Conservation (phyloP, 2,888 invertebrate species). For the Ophion ellenae region DNA sequence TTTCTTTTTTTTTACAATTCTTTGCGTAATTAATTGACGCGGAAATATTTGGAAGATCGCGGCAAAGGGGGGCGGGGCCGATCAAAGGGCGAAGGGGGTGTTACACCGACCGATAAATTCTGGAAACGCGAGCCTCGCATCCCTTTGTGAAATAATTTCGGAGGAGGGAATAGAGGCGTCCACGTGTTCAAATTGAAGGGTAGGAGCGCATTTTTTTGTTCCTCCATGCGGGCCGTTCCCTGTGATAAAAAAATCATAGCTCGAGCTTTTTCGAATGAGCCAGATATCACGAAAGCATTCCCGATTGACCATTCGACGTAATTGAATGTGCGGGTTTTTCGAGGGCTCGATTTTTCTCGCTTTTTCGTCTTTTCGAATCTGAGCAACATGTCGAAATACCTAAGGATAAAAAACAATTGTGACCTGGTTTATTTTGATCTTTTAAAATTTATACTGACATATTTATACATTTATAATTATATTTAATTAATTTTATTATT, state of each 20-base stretch:
- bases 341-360: background rate
- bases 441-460: no score
- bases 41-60: conserved; percentile 6
- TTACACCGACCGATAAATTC: conserved; percentile 42
- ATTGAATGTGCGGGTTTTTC: conserved; percentile 14
- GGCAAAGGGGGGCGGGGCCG: background rate
- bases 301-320: conserved; percentile 16
- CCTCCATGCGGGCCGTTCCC: background rate
- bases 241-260: conserved; percentile 22
- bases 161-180: conserved; percentile 2
- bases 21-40: background rate
- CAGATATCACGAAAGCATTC: conserved; percentile 31
- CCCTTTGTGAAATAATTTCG: conserved; percentile 51
- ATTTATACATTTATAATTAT: no score
- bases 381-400: background rate
- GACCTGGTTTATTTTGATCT: no score
- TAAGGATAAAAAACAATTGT: background rate
- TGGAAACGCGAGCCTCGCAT: conserved; percentile 24
- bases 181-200: conserved; percentile 35
- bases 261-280: conserved; percentile 16
- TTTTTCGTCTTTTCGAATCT: background rate
- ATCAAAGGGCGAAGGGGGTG: background rate
- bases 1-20: background rate
- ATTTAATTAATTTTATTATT: no score
- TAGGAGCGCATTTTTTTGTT: conserved; percentile 1